phyloP scores from a whole-genome alignment of 2,888 invertebrate genomes.

The Ornithoptera priamus region DNA sequence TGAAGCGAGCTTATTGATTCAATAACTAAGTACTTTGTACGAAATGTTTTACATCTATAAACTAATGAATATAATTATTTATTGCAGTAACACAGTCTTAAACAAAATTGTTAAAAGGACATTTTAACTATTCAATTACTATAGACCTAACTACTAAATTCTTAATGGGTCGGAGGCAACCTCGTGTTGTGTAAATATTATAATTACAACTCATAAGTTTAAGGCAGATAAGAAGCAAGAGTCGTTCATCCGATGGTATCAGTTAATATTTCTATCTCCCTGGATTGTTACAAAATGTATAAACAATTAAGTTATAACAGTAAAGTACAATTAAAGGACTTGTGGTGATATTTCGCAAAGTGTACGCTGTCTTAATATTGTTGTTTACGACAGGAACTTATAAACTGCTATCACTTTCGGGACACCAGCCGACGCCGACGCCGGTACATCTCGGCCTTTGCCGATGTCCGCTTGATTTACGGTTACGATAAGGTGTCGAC shows the following conservation, averaged over 20 bases:
- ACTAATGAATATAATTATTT: background rate
- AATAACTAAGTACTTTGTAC: background rate
- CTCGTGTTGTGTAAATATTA: too few species aligned
- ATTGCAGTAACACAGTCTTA: too few species aligned
- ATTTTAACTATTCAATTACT: too few species aligned
- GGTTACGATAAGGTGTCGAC: constrained; percentile 68
- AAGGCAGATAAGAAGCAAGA: too few species aligned
- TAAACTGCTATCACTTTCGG: constrained; percentile 66
- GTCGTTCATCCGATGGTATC: too few species aligned
- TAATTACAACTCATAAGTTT: too few species aligned
- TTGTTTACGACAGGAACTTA: constrained; percentile 62
- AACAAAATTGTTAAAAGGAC: too few species aligned
- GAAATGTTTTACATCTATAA: background rate
- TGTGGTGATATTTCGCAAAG: constrained; percentile 3
- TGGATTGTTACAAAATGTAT: too few species aligned
- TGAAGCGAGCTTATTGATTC: background rate
- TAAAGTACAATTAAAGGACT: background rate
- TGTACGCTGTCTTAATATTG: constrained; percentile 46
- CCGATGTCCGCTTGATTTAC: constrained; percentile 74
- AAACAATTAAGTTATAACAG: too few species aligned
- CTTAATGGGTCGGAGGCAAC: too few species aligned
- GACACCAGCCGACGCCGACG: constrained; percentile 43
- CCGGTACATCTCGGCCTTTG: constrained; percentile 57
- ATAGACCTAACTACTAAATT: too few species aligned
- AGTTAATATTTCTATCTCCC: too few species aligned